These are phyloP conservation scores for Drosophila quinaria DNA, from an alignment of 2,888 invertebrate genomes.

Conservation along the genomic window DNA sequence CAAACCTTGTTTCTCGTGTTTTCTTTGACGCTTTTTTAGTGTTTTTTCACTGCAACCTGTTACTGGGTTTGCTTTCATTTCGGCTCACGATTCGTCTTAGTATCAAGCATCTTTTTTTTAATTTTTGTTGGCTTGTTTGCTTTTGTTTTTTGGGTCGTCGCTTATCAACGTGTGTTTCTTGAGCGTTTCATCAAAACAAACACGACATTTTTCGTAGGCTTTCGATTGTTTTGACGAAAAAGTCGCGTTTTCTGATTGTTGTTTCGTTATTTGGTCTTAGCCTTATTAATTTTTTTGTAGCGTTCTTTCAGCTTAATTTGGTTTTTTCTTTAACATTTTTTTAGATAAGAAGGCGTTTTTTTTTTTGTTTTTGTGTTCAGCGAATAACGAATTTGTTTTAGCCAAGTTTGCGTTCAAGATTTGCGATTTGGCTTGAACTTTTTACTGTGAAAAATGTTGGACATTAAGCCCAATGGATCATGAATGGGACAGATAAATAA, in stretches of 20 bases:
- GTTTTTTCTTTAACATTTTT: slow-evolving; percentile 25
- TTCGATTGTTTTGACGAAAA: slow-evolving; percentile 37
- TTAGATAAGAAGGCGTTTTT: slow-evolving; percentile 34
- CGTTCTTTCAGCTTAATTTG: slow-evolving; percentile 8
- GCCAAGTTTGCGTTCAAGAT: slow-evolving; percentile 35
- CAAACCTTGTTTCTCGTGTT: slow-evolving; percentile 13
- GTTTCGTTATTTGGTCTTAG: slow-evolving; percentile 4
- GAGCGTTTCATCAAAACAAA: slow-evolving; percentile 39
- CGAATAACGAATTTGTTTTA: slow-evolving; percentile 21
- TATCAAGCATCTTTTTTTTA: background rate
- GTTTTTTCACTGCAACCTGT: slow-evolving; percentile 55
- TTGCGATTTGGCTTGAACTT: slow-evolving; percentile 12
- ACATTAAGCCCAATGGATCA: slow-evolving; percentile 43
- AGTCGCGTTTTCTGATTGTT: slow-evolving; percentile 8
- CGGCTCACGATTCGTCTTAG: slow-evolving; percentile 5
- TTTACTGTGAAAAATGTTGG: slow-evolving; percentile 26
- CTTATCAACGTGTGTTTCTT: slow-evolving; percentile 48
- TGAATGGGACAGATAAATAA: slow-evolving; percentile 46
- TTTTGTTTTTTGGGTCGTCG: slow-evolving; percentile 37
- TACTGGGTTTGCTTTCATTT: slow-evolving; percentile 44
- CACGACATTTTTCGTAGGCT: slow-evolving; percentile 27
- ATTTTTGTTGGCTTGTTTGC: slow-evolving; percentile 9
- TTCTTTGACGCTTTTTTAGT: slow-evolving; percentile 6
- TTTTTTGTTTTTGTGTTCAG: slow-evolving; percentile 1
- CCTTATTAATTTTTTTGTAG: slow-evolving; percentile 1